A percentile compares a stretch with the other conserved stretches of the same genome.
phyloP scores from a whole-genome alignment of 2,888 invertebrate genomes.

The Hoplodrina ambigua region DNA sequence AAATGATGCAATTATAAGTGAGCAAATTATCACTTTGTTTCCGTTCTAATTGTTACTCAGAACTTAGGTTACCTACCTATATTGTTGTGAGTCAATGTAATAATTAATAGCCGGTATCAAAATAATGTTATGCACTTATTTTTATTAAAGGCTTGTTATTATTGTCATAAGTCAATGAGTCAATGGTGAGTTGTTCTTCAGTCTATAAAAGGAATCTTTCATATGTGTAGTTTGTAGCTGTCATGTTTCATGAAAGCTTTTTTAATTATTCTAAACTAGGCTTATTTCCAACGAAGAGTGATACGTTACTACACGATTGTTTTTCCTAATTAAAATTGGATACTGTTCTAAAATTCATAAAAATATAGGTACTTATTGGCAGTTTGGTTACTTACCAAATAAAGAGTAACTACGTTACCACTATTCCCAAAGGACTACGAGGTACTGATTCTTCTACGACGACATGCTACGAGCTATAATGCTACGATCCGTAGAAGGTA shows the following conservation, averaged over 20 bases:
- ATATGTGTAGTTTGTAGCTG: too few species aligned
- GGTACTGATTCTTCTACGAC: neutral
- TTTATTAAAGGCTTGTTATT: conserved; percentile 10
- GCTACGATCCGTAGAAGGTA: neutral
- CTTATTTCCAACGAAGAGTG: too few species aligned
- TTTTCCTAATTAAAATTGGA: too few species aligned
- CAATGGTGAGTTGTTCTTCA: neutral
- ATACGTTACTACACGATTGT: too few species aligned
- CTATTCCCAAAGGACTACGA: neutral
- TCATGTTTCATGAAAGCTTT: too few species aligned
- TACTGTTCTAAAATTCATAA: too few species aligned
- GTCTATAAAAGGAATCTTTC: too few species aligned
- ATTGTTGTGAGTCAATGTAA: conserved; percentile 17
- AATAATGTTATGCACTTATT: conserved; percentile 21
- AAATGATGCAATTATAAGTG: conserved; percentile 29
- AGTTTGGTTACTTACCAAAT: too few species aligned
- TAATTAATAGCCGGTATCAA: conserved; percentile 13
- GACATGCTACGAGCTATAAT: neutral
- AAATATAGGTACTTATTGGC: too few species aligned
- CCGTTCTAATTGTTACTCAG: conserved; percentile 35
- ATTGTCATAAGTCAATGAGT: conserved; percentile 8
- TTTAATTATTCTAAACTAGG: too few species aligned
- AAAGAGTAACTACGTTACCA: too few species aligned
- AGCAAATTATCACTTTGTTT: conserved; percentile 34
- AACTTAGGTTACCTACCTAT: neutral